phyloP scores from a whole-genome alignment of 2,113 vertebrate genomes.

The Campylorhamphus procurvoides region DNA sequence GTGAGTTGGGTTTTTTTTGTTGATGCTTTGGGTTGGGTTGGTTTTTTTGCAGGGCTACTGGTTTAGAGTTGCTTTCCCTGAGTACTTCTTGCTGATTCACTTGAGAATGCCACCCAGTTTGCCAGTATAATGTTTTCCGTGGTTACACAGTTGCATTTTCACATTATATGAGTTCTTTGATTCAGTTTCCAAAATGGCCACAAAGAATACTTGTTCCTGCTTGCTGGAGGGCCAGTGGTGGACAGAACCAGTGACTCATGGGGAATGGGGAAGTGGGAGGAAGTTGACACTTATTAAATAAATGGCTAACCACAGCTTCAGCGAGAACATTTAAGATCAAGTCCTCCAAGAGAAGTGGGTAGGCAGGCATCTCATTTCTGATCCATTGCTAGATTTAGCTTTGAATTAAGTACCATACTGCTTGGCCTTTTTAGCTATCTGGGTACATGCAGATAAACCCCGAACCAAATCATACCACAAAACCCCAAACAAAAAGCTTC shows the following conservation, averaged over 20 bases:
- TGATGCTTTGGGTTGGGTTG: background rate
- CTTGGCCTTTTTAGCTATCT: background rate
- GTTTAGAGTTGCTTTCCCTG: background rate
- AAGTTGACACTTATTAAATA: background rate
- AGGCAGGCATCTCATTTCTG: background rate
- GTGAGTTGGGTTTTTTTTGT: background rate
- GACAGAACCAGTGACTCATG: background rate
- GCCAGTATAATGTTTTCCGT: background rate
- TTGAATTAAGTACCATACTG: background rate
- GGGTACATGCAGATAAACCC: rapidly evolving
- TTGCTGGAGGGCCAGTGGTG: background rate
- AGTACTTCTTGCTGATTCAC: background rate
- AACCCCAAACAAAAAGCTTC: background rate
- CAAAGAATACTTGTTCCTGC: background rate
- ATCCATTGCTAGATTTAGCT: background rate
- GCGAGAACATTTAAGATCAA: background rate
- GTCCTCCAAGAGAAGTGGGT: background rate
- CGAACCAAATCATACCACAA: background rate
- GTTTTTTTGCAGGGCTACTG: background rate
- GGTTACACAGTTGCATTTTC: background rate
- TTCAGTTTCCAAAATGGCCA: background rate
- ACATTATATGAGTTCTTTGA: background rate
- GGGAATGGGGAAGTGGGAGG: background rate
- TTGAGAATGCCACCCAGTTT: background rate
- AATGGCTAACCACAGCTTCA: background rate